phyloP scores from a whole-genome alignment of 2,888 invertebrate genomes.

The Ligdia adustata region DNA sequence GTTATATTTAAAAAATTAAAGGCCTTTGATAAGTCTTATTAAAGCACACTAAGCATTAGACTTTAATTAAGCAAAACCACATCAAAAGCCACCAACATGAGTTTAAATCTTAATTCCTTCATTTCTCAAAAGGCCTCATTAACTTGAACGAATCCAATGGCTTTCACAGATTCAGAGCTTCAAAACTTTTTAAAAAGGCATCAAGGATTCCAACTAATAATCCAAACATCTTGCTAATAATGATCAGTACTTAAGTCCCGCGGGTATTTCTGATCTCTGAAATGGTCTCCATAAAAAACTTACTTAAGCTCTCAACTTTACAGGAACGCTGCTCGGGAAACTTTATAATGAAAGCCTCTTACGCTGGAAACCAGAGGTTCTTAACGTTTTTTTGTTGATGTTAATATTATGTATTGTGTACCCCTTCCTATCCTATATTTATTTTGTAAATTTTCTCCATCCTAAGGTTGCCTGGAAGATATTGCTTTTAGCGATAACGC shows the following conservation, averaged over 20 bases:
- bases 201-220: constrained; percentile 8
- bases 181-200: constrained; percentile 10
- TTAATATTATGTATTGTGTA: too few relatives aligned
- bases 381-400: constrained; percentile 22
- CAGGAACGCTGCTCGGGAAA: constrained; percentile 43
- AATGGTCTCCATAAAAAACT: constrained; percentile 38
- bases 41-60: neutral
- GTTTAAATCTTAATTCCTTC: constrained; percentile 10
- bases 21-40: too few relatives aligned
- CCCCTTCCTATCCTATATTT: too few relatives aligned
- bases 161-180: constrained; percentile 10
- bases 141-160: constrained; percentile 17
- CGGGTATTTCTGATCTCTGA: constrained; percentile 11
- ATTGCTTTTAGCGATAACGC: too few relatives aligned
- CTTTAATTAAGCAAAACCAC: constrained; percentile 5
- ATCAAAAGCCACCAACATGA: constrained; percentile 5
- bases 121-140: constrained; percentile 9
- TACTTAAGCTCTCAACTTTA: constrained; percentile 41
- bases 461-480: too few relatives aligned
- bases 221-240: constrained; percentile 16
- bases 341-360: constrained; percentile 58
- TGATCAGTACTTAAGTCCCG: constrained; percentile 15
- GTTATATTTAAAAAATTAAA: too few relatives aligned
- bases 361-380: constrained; percentile 37
- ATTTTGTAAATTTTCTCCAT: too few relatives aligned